A percentile compares a stretch with the other conserved stretches of the same genome.
phyloP scores from a whole-genome alignment of 2,113 vertebrate genomes.

The Entomyzon cyanotis region DNA sequence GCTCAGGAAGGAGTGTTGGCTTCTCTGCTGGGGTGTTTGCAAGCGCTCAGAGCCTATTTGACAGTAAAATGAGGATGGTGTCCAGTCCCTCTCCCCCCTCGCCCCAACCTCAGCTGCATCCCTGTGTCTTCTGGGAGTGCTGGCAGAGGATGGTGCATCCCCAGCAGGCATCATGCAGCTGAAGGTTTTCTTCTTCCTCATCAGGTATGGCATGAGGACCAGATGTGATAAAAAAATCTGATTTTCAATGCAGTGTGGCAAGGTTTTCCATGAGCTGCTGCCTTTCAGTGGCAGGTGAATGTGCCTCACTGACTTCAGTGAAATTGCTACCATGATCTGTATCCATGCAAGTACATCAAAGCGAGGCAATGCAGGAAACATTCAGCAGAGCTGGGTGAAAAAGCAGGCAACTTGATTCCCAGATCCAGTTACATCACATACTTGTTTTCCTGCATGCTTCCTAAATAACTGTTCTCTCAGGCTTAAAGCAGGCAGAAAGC shows the following conservation, averaged over 20 bases:
- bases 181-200: neutral
- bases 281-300: neutral
- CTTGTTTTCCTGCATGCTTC: neutral
- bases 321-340: neutral
- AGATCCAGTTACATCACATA: neutral
- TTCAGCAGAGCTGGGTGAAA: neutral
- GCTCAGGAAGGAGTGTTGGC: accelerated
- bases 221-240: neutral
- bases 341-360: accelerated
- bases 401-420: neutral
- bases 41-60: neutral
- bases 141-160: neutral
- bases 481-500: neutral
- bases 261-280: neutral
- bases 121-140: neutral
- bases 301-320: neutral
- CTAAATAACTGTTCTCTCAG: neutral
- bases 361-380: neutral
- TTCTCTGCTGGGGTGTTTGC: neutral
- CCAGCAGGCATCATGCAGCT: accelerated
- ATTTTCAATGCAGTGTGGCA: neutral
- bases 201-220: neutral
- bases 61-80: neutral
- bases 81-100: no score
- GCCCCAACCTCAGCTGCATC: neutral